phyloP scores from a whole-genome alignment of 2,113 vertebrate species.

The Stigmatopora argus region DNA sequence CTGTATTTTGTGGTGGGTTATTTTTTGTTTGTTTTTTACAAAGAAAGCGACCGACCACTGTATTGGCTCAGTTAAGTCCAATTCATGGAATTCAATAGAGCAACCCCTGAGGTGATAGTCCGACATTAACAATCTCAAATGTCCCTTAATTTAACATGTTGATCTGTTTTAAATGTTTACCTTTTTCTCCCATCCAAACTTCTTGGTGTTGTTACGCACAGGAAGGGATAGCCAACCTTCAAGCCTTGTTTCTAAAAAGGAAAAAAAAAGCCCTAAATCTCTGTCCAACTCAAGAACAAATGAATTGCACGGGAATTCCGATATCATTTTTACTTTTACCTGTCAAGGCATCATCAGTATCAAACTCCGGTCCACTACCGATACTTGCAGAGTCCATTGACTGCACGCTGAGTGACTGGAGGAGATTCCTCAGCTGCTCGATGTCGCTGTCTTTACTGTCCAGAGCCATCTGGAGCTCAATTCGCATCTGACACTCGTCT shows the following conservation, averaged over 20 bases:
- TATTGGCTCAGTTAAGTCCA: no score
- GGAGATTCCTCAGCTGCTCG: slow-evolving; percentile 90
- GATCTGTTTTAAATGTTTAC: slow-evolving; percentile 53
- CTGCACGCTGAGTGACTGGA: slow-evolving; percentile 84
- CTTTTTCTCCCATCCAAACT: slow-evolving; percentile 96
- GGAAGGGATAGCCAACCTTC: slow-evolving; percentile 97
- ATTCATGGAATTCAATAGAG: no score
- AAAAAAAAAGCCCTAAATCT: not conserved
- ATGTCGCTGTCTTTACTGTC: slow-evolving; percentile 99
- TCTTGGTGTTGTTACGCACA: slow-evolving; percentile 96
- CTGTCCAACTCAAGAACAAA: not conserved
- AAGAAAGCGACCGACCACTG: no score
- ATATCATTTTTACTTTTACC: slow-evolving; percentile 63
- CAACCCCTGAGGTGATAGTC: no score
- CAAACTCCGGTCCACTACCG: slow-evolving; percentile 88
- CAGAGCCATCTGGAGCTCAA: slow-evolving; percentile 96
- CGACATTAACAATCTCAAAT: no score
- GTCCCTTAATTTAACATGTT: no score
- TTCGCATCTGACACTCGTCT: slow-evolving; percentile 90
- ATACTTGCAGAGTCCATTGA: slow-evolving; percentile 86
- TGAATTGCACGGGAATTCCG: no score
- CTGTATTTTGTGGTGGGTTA: no score
- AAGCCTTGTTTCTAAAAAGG: slow-evolving; percentile 79
- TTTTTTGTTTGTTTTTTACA: no score
- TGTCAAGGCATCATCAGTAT: slow-evolving; percentile 84